Conservation (phyloP, 1,140 invertebrate species). For the Pseudomyrmex pallidus region DNA sequence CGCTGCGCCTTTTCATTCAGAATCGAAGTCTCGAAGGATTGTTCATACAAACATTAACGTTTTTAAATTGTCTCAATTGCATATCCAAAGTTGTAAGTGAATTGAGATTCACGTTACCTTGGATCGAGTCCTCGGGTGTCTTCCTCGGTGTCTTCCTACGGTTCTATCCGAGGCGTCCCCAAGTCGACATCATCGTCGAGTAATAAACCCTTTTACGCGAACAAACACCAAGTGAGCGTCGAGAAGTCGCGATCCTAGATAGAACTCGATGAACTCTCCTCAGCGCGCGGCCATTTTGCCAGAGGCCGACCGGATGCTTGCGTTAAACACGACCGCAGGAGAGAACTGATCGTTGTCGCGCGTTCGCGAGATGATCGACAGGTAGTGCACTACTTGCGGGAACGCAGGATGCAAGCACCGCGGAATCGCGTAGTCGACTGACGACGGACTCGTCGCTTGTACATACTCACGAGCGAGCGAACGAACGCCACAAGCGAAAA, state of each 20-base stretch:
- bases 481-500: conserved; percentile 70
- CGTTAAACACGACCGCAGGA: conserved; percentile 33
- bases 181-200: conserved; percentile 21
- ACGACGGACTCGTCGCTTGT: conserved; percentile 64
- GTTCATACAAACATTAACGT: background rate
- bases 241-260: background rate
- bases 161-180: conserved; percentile 16
- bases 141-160: background rate
- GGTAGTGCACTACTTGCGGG: conserved; percentile 10
- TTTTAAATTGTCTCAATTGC: background rate
- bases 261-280: conserved; percentile 38
- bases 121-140: too few species aligned
- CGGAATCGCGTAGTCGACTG: conserved; percentile 62
- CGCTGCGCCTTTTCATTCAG: conserved; percentile 31
- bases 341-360: background rate
- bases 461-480: conserved; percentile 53
- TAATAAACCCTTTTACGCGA: background rate
- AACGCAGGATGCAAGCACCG: conserved; percentile 57
- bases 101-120: conserved; percentile 6
- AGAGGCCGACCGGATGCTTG: conserved; percentile 66
- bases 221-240: background rate
- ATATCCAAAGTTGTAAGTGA: background rate
- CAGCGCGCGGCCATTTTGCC: conserved; percentile 81
- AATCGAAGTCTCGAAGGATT: background rate
- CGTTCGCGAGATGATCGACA: conserved; percentile 30